These are phyloP conservation scores for Coryphaenoides rupestris DNA, from an alignment of 2,113 vertebrate species.

Conservation along the genomic window DNA sequence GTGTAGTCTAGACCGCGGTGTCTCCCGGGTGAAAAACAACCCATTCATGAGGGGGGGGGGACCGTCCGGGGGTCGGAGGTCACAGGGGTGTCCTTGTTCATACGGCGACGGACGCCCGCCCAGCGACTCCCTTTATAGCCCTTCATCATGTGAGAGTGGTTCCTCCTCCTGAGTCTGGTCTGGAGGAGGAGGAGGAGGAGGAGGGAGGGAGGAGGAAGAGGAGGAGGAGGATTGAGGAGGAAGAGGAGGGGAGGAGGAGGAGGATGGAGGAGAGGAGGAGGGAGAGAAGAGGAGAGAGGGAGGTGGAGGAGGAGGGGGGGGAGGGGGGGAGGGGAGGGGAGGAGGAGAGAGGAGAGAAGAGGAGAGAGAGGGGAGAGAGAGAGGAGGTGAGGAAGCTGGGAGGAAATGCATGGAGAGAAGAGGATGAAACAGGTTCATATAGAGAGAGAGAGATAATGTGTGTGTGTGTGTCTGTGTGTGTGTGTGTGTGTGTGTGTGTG, in stretches of 20 bases:
- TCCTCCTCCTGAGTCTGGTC: no score
- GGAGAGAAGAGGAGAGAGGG: background rate
- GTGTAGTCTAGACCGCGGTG: background rate
- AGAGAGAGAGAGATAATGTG: no score
- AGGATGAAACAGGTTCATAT: no score
- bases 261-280: constrained; percentile 28
- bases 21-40: constrained; percentile 62
- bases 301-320: background rate
- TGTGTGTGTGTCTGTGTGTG: no score
- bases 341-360: constrained; percentile 14
- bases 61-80: constrained; percentile 71
- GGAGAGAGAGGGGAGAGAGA: constrained; percentile 27
- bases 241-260: constrained; percentile 34
- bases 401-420: no score
- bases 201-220: constrained; percentile 12
- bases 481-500: no score
- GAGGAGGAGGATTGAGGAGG: constrained; percentile 17
- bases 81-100: constrained; percentile 25
- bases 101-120: no score
- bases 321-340: background rate
- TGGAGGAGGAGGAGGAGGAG: constrained; percentile 43
- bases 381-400: constrained; percentile 31
- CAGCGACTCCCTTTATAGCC: constrained; percentile 18
- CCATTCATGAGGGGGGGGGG: constrained; percentile 67
- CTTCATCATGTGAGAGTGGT: background rate